Evolutionary conservation across 1,140 invertebrate genomes (phyloP).

Genomic region (Bombus huntii): DNA sequence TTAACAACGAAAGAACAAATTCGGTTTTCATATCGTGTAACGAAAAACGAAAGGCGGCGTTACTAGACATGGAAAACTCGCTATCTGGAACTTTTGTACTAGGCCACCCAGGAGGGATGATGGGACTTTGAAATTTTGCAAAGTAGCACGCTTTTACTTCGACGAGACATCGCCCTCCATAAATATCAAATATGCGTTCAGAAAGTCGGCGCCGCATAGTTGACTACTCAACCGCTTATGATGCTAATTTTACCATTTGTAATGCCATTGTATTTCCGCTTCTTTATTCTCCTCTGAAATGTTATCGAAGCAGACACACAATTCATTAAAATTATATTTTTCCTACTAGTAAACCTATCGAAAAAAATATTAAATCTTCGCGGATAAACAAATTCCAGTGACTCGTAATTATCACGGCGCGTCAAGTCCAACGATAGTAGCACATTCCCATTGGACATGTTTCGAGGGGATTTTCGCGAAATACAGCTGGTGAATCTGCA

Average conservation of each 20-base stretch:
- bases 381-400: neutral
- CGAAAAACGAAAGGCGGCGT: no score
- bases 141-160: neutral
- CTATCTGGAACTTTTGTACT: no score
- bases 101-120: neutral
- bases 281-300: neutral
- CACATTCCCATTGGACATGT: neutral
- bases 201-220: neutral
- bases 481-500: slow-evolving; percentile 8
- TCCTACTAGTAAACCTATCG: neutral
- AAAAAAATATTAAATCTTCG: neutral
- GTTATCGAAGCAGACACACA: neutral
- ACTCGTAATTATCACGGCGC: slow-evolving; percentile 1
- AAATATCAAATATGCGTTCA: neutral
- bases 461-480: slow-evolving; percentile 13
- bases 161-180: neutral
- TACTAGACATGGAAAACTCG: no score
- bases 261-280: neutral
- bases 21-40: no score
- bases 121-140: neutral
- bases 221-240: neutral
- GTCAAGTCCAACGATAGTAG: neutral
- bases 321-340: neutral
- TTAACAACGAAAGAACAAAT: neutral
- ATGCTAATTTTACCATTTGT: neutral